Evolutionary conservation across 2,797 vertebrate genomes (phyloP).

Genomic region (Esox masquinongy): DNA sequence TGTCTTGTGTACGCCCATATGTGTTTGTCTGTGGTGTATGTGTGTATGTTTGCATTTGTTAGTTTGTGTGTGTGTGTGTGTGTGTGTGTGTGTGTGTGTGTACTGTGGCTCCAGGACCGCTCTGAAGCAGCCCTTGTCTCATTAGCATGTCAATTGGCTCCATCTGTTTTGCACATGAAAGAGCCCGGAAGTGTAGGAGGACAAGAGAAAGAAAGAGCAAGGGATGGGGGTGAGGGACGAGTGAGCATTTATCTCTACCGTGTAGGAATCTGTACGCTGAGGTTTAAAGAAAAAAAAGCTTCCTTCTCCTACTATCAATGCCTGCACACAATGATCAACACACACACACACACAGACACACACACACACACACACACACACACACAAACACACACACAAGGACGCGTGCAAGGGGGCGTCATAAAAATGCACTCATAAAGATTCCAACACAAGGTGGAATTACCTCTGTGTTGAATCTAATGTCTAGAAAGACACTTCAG

Average conservation of each 20-base stretch:
- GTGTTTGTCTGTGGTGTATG: conserved; percentile 32
- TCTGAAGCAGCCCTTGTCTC: conserved; percentile 80
- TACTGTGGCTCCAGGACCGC: conserved; percentile 67
- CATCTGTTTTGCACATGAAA: conserved; percentile 89
- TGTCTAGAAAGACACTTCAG: too few species aligned
- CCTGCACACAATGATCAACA: conserved; percentile 9
- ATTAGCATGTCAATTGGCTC: conserved; percentile 89
- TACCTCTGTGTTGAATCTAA: too few species aligned
- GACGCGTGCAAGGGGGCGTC: conserved; percentile 4
- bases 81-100: conserved; percentile 27
- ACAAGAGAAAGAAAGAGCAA: conserved; percentile 68
- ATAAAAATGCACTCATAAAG: conserved; percentile 20
- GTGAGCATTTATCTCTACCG: conserved; percentile 67
- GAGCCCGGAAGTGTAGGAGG: conserved; percentile 72
- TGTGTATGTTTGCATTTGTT: conserved; percentile 29
- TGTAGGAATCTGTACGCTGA: conserved; percentile 62
- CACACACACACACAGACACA: conserved; percentile 1
- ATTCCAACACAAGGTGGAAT: not conserved
- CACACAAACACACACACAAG: conserved; percentile 11
- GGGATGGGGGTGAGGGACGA: conserved; percentile 43
- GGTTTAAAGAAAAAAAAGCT: too few species aligned
- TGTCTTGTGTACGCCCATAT: not conserved
- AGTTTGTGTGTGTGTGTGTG: conserved; percentile 38
- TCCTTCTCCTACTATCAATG: not conserved
- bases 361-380: conserved; percentile 19